These are phyloP conservation scores for Aphelenchoides besseyi DNA, from an alignment of 1,140 invertebrate species.

Conservation along the genomic window DNA sequence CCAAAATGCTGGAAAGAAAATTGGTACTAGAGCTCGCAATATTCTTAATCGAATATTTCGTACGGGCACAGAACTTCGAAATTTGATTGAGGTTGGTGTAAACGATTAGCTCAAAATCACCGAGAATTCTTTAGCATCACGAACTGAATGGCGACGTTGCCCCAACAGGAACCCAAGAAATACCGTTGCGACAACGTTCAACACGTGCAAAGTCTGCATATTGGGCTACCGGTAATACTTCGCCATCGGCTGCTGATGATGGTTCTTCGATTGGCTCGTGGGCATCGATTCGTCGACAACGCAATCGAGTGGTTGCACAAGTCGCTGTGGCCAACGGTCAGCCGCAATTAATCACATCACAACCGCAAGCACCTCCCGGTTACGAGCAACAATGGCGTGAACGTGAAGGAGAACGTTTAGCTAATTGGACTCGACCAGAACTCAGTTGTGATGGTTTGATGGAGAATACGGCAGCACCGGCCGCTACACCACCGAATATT, in stretches of 20 bases:
- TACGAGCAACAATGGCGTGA: conserved; percentile 26
- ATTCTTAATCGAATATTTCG: not conserved
- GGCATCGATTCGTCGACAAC: conserved; percentile 2
- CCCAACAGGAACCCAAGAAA: not conserved
- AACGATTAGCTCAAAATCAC: not conserved
- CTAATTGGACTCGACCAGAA: conserved; percentile 49
- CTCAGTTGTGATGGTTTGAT: conserved; percentile 31
- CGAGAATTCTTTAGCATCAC: conserved; percentile 3
- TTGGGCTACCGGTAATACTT: not conserved
- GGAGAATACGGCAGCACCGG: not conserved
- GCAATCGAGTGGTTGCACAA: conserved; percentile 15
- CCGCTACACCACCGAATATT: not conserved
- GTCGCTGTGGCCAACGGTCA: conserved; percentile 20
- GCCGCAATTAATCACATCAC: not conserved
- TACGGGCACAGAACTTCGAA: conserved; percentile 9
- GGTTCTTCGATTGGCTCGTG: conserved; percentile 15
- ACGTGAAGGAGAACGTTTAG: conserved; percentile 52
- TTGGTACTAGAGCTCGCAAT: not conserved
- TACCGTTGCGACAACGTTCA: conserved; percentile 7
- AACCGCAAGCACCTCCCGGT: conserved; percentile 14
- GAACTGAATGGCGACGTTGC: conserved; percentile 11
- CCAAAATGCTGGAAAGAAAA: not conserved
- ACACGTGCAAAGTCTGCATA: not conserved
- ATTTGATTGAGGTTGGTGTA: conserved; percentile 15
- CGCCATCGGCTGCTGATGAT: not conserved